Evolutionary conservation across 2,797 vertebrate species (phyloP), one percentile per base, ranked within the genome.

Genomic region (Steatocranus sp.): DNA sequence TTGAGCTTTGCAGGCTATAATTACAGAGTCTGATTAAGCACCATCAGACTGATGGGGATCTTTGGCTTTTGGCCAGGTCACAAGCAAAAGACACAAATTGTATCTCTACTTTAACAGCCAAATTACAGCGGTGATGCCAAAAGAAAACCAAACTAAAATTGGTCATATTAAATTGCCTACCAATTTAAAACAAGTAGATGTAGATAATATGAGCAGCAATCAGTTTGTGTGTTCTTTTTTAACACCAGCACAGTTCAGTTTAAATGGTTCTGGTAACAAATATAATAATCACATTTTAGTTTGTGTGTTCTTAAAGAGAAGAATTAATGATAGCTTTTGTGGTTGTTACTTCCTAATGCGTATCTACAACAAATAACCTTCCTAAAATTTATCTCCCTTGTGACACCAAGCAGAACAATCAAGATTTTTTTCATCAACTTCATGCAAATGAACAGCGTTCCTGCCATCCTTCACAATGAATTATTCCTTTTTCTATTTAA

Each of bases 11-110:
- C 82, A 82, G 84, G 79, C 94, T 95, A 88, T 96, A 97, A 98
- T 98, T 97, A 97, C 83, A 94, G 89, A 81, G 83, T 92, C 83
- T 97, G 97, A 97, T 97, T 96, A 96, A 88, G 91, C 83, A 73
- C 78, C 89, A 95, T 95, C 93, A 94, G 93, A 91, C 93, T 94
- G 95, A 95, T 86, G 92, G 94, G 87, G 84, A 79, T 87, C 90
- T 82, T 73, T 92, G 94, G 95, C 91, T 91, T 86, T 82, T 79
- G 76, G 91, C 91, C 93, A 95, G 93, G 80, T 91, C 90, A 82
- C 61, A 91, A 76, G 75, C 70, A 66, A 46, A 85, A 87, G 80
- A 89, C 61, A n/a, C 54, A 23, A 74, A 88, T 79, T 79, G 76
- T 76, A 92, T 85, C 76, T 86, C 73, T 81, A 36, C 78, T 82